These are phyloP conservation scores for Passer domesticus DNA, from an alignment of 2,113 vertebrate species.

Conservation along the genomic window DNA sequence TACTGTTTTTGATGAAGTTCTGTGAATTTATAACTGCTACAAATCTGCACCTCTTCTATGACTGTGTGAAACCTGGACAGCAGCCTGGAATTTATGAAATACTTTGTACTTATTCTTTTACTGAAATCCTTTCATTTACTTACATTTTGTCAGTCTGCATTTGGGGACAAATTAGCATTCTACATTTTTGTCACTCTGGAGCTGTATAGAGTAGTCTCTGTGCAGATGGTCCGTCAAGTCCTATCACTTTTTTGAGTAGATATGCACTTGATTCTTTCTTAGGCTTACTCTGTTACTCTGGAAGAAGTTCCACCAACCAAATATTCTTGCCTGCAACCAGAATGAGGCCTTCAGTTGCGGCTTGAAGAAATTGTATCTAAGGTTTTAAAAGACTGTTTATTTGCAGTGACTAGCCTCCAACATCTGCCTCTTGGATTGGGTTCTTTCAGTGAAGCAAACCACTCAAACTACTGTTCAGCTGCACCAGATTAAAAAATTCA, in stretches of 20 bases:
- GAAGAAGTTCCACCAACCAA: neutral
- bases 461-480: neutral
- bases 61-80: neutral
- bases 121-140: neutral
- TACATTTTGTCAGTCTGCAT: neutral
- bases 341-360: neutral
- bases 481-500: neutral
- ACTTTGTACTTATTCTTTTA: neutral
- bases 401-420: neutral
- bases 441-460: neutral
- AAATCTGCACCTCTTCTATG: neutral
- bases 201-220: neutral
- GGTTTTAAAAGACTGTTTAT: neutral
- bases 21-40: neutral
- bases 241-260: neutral
- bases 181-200: neutral
- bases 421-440: neutral
- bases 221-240: neutral
- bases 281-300: neutral
- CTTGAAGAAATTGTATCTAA: neutral
- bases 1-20: neutral
- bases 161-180: neutral
- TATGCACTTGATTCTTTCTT: neutral
- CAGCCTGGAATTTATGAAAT: neutral
- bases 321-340: neutral